Percentiles rank a stretch among this genome's conserved stretches.
These are phyloP conservation scores for Poeciliopsis gracilis DNA, from an alignment of 2,797 vertebrate species.

Conservation along the genomic window DNA sequence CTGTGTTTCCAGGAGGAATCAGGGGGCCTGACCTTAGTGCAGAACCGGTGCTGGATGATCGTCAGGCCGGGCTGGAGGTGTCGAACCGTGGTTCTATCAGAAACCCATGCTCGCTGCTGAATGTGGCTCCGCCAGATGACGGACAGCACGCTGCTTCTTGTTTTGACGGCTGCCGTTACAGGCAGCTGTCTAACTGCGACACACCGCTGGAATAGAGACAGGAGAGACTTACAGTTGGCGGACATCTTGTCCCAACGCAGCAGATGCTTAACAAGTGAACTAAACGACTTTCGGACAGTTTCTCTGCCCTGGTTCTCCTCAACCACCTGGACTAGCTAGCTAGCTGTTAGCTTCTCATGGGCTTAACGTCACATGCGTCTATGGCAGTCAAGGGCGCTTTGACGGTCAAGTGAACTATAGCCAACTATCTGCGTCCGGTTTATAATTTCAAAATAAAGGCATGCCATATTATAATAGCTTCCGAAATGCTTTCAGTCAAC, in stretches of 20 bases:
- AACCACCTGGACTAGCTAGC: background rate
- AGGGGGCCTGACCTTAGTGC: conserved; percentile 56
- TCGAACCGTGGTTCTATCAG: background rate
- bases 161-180: background rate
- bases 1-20: background rate
- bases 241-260: conserved; percentile 46
- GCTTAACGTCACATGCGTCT: conserved; percentile 45
- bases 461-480: background rate
- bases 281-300: background rate
- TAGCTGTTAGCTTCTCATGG: rapidly evolving
- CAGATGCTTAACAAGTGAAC: background rate
- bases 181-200: conserved; percentile 20
- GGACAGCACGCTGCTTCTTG: background rate
- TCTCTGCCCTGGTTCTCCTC: background rate
- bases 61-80: conserved; percentile 15
- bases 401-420: background rate
- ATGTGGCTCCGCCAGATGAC: background rate
- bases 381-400: conserved; percentile 54
- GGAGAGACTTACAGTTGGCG: conserved; percentile 14
- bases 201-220: conserved; percentile 52
- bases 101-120: conserved; percentile 27
- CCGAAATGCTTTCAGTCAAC: background rate
- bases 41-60: conserved; percentile 33
- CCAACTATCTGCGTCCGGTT: conserved; percentile 9
- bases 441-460: conserved; percentile 37